phyloP scores from a whole-genome alignment of 1,140 invertebrate genomes.

The Littorina saxatilis region DNA sequence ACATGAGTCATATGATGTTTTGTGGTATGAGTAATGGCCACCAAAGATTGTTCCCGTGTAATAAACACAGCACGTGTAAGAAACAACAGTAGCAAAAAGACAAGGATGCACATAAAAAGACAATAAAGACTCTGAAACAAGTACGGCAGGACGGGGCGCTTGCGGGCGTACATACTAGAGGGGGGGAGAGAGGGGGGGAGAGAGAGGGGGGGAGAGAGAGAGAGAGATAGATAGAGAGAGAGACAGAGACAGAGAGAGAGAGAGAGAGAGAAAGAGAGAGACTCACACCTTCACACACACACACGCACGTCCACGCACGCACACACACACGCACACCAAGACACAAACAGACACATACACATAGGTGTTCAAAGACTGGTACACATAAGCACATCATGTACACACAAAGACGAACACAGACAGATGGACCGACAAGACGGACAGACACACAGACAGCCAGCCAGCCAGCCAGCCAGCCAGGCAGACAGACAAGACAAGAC shows the following conservation, averaged over 20 bases:
- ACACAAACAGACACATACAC: not conserved
- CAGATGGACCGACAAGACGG: no score
- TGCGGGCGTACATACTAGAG: not conserved
- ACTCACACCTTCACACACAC: not conserved
- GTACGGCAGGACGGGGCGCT: not conserved
- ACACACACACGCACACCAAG: not conserved
- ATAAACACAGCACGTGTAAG: slow-evolving; percentile 1
- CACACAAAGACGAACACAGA: no score
- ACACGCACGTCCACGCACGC: not conserved
- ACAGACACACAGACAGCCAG: no score
- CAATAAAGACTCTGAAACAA: not conserved
- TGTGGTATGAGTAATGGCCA: no score
- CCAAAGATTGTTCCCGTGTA: no score
- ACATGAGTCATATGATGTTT: no score
- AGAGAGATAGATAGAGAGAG: no score
- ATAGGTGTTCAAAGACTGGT: no score
- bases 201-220: not conserved
- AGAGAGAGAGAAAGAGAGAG: not conserved
- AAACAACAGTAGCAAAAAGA: slow-evolving; percentile 6
- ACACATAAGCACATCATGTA: no score
- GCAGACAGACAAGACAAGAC: no score
- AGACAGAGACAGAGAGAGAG: not conserved
- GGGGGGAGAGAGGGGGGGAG: not conserved
- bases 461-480: no score
- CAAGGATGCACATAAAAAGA: not conserved